These are phyloP conservation scores for Agonopterix heracliana DNA, from an alignment of 2,888 invertebrate genomes.

Conservation along the genomic window DNA sequence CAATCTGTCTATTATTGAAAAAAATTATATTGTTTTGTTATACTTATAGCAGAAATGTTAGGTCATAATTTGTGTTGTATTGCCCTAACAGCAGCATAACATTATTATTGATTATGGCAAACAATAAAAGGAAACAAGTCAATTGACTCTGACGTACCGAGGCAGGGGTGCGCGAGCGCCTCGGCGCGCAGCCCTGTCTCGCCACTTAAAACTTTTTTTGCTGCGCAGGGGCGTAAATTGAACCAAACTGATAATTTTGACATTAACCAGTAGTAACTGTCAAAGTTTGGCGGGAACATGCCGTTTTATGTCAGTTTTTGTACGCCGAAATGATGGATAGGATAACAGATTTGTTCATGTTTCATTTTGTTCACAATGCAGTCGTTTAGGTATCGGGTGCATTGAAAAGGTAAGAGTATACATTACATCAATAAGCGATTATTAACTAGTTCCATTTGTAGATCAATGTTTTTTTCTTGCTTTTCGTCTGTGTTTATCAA, in stretches of 20 bases:
- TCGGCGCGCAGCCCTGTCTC: constrained; percentile 31
- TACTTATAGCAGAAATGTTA: background rate
- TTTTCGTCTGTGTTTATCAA: too few relatives aligned
- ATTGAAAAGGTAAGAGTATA: too few relatives aligned
- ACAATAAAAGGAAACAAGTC: constrained; percentile 64
- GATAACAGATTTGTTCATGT: constrained; percentile 9
- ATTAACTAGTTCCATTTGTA: too few relatives aligned
- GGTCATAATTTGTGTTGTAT: background rate
- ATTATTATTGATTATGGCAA: background rate
- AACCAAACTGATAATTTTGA: constrained; percentile 67
- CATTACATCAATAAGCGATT: too few relatives aligned
- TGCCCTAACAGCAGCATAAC: background rate
- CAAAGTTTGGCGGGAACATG: constrained; percentile 45
- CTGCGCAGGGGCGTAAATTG: constrained; percentile 57
- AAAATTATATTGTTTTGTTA: background rate
- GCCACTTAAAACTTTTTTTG: constrained; percentile 65
- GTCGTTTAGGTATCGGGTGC: too few relatives aligned
- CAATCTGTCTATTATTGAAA: too few relatives aligned
- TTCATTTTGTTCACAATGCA: background rate
- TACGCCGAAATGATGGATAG: constrained; percentile 48
- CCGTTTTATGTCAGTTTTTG: constrained; percentile 63
- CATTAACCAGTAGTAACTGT: constrained; percentile 69
- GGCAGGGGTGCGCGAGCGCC: constrained; percentile 28
- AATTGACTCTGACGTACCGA: constrained; percentile 42
- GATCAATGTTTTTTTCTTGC: too few relatives aligned